These are phyloP conservation scores for Trematomus loennbergii DNA, from an alignment of 2,113 vertebrate genomes.

Conservation along the genomic window DNA sequence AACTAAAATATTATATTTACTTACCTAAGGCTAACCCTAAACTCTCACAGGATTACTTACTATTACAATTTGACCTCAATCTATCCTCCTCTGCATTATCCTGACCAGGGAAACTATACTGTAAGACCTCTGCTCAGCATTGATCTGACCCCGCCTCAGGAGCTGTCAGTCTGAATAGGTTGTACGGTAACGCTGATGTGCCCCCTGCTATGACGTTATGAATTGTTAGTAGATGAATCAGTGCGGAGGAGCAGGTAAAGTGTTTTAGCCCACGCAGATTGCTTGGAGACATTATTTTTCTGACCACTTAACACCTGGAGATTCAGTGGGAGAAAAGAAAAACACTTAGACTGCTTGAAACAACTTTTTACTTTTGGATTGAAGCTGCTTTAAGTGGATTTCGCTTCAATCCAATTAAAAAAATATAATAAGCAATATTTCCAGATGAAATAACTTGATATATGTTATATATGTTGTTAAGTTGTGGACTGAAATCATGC, in stretches of 20 bases:
- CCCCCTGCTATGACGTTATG: background rate
- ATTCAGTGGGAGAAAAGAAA: background rate
- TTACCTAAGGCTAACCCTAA: background rate
- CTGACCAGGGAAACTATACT: background rate
- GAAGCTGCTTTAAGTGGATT: background rate
- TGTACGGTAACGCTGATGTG: background rate
- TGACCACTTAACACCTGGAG: background rate
- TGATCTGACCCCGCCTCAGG: slow-evolving; percentile 21
- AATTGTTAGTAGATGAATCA: background rate
- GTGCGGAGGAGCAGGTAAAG: slow-evolving; percentile 21
- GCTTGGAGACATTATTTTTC: slow-evolving; percentile 3
- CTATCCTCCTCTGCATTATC: background rate
- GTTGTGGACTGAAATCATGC: too few species aligned
- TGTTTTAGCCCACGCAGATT: slow-evolving; percentile 41
- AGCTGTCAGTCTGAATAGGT: slow-evolving; percentile 1
- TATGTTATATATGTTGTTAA: too few species aligned
- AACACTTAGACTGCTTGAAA: background rate
- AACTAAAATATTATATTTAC: background rate
- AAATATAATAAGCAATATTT: too few species aligned
- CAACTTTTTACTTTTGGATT: background rate
- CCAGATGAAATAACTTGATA: too few species aligned
- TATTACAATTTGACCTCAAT: background rate
- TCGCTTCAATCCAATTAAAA: too few species aligned
- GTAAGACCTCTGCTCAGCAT: background rate
- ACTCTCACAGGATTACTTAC: background rate